Evolutionary conservation across 2,113 vertebrate genomes (phyloP).

Genomic region (Emydocephalus ijimae): DNA sequence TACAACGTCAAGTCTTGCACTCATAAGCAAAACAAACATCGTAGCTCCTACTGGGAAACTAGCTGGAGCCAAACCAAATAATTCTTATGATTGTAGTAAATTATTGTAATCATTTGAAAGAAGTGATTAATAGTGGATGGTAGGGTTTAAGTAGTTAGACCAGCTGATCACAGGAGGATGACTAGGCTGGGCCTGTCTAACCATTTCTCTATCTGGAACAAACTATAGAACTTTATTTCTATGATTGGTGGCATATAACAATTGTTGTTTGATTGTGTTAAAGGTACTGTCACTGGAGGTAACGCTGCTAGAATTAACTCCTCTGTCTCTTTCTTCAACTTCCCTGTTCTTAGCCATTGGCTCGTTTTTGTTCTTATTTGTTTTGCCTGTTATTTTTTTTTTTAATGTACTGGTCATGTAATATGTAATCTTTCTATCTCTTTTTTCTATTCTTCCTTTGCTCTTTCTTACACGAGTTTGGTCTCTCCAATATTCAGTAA

Average conservation of each 20-base stretch:
- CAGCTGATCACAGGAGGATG: neutral
- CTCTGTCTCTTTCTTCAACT: neutral
- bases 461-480: neutral
- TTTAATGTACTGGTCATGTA: neutral
- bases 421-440: neutral
- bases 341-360: neutral
- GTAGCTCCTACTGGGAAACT: neutral
- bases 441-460: neutral
- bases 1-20: neutral
- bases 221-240: neutral
- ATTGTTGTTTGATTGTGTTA: neutral
- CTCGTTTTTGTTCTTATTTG: neutral
- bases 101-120: neutral
- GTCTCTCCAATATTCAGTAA: neutral
- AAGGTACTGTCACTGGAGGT: neutral
- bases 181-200: neutral
- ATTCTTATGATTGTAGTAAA: neutral
- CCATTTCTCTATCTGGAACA: neutral
- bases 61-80: neutral
- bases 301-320: neutral
- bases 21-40: neutral
- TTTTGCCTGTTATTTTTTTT: neutral
- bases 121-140: neutral
- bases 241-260: neutral
- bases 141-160: neutral